phyloP scores from a whole-genome alignment of 2,888 invertebrate genomes.

The Apomyelois bistriatella region DNA sequence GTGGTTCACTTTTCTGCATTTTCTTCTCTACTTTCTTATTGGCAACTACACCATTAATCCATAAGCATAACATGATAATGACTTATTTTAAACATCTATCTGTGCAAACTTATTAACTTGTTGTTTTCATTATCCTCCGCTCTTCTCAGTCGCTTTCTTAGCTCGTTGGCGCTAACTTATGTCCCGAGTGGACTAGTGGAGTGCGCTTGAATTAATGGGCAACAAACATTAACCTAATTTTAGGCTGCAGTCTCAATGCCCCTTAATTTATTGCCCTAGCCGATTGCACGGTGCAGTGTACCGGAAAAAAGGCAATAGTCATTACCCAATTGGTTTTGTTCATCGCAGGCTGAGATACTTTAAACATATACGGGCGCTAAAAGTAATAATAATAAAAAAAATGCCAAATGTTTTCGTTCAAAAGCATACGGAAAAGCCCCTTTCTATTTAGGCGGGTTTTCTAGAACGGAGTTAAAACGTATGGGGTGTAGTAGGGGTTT shows the following conservation, averaged over 20 bases:
- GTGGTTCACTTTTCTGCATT: too few species aligned
- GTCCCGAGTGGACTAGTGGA: slow-evolving; percentile 21
- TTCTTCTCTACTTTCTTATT: too few species aligned
- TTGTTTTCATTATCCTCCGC: not conserved
- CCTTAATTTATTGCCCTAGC: slow-evolving; percentile 22
- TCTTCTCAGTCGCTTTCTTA: not conserved
- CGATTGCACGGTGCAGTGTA: slow-evolving; percentile 14
- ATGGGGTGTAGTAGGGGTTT: too few species aligned
- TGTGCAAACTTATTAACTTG: not conserved
- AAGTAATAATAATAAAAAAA: too few species aligned
- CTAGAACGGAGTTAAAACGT: too few species aligned
- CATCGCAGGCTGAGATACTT: not conserved
- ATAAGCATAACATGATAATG: too few species aligned
- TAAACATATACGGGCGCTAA: too few species aligned
- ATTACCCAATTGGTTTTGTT: slow-evolving; percentile 3
- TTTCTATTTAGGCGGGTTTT: too few species aligned
- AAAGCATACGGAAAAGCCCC: too few species aligned
- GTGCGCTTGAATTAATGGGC: slow-evolving; percentile 33
- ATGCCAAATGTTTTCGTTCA: too few species aligned
- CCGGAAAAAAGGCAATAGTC: slow-evolving; percentile 8
- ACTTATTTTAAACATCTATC: too few species aligned
- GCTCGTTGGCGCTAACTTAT: slow-evolving; percentile 17
- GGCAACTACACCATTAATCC: too few species aligned
- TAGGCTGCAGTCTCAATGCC: slow-evolving; percentile 26
- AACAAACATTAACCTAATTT: slow-evolving; percentile 66